A percentile compares a stretch with the other conserved stretches of the same genome.
Evolutionary conservation across 1,140 invertebrate genomes (phyloP).

Genomic region (Coptotermes formosanus): DNA sequence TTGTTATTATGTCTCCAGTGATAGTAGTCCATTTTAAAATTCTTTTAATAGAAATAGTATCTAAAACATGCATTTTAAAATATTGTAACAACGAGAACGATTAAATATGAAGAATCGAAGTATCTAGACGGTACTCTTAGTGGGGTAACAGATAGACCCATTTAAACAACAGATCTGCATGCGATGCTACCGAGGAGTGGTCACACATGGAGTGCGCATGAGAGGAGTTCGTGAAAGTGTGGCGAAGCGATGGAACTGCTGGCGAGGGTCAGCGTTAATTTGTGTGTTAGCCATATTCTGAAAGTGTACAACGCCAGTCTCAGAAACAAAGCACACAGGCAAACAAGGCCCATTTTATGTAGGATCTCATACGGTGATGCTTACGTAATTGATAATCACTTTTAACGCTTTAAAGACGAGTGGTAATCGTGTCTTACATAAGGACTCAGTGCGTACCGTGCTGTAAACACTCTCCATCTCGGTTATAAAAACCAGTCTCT

Average conservation of each 20-base stretch:
- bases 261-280: background rate
- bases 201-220: background rate
- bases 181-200: background rate
- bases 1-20: background rate
- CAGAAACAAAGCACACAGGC: no score
- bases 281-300: background rate
- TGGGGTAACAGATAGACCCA: conserved; percentile 4
- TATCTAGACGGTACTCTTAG: background rate
- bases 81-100: conserved; percentile 9
- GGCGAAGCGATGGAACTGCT: background rate
- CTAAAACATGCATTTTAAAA: conserved; percentile 26
- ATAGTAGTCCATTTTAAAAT: background rate
- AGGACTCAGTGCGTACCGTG: no score
- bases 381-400: no score
- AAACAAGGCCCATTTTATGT: no score
- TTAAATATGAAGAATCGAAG: conserved; percentile 21
- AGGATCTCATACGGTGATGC: no score
- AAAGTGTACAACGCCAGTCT: no score
- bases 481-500: no score
- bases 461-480: no score
- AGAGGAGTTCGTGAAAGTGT: background rate
- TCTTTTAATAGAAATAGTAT: conserved; percentile 5
- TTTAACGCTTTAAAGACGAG: no score
- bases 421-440: no score
- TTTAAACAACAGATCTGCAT: conserved; percentile 1